Base-by-base conservation (phyloP, 2,888 invertebrate genomes). In the Drosophila kambysellisi region DNA sequence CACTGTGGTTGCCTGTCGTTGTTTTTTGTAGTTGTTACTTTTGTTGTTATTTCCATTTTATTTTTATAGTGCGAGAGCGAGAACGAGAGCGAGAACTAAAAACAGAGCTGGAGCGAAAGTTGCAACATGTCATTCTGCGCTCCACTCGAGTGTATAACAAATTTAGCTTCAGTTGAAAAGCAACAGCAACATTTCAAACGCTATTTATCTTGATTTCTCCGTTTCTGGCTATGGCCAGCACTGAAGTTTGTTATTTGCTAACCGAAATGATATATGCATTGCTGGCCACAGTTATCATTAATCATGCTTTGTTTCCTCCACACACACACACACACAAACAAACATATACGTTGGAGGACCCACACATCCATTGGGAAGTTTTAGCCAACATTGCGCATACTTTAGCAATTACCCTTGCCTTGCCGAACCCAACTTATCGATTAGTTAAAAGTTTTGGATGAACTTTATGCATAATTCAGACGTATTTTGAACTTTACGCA, bases 241-340 rank as follows among this genome's bases (percentile, higher is more conserved):
- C 59, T 82, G 82, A 89, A 90, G 81, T 85, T 78, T 88, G 90
- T 89, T 85, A 81, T 90, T 85, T 90, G 83, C 85, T 86, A 83
- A 90, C 69, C 83, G 73, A 90, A 90, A 85, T 85, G 78, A 90
- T 88, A 90, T 85, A 90, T 88, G 70, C 82, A 72, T 59, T 74
- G 76, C 72, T 69, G 80, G 80, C 81, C 83, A 88, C 72, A 82
- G 81, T 73, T 80, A 86, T 89, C 85, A 90, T 85, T 90, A 86
- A 90, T 89, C 89, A 85, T 83, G 90, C 90, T 78, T 90, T 85
- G 82, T 78, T 74, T 81, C 74, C 74, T 70, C 62, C 57, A 69
- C 66, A 61, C 48, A 48, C 59, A 70, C 58, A 53, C 41, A 70
- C 53, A 52, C 59, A 70, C 58, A 57, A 51, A 46, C 41, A 53